Evolutionary conservation across 2,888 invertebrate species (phyloP), one percentile per base, ranked within the genome.

Genomic region (Stictocephala bisonia): DNA sequence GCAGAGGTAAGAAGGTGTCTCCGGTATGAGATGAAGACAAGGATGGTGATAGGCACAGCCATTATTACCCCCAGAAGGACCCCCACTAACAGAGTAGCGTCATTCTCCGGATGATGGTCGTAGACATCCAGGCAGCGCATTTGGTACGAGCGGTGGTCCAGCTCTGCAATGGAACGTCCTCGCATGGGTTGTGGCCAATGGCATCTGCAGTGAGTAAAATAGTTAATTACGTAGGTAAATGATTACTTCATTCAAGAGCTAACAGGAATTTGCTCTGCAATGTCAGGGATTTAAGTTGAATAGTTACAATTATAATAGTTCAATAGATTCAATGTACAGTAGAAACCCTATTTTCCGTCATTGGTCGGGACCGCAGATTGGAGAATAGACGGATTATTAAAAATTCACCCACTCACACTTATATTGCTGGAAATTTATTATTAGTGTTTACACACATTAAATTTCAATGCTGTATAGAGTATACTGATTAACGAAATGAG

Each of bases 51-150:
- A 0, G 93, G 92, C 2, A 93, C 88, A 0, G 91, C 90, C 11
- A 93, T 81, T 0, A 92, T 85, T 0, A 91, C 85, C 50, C 91
- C 91, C 0, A 94, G 86, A 15, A 93, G 85, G 26, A 93, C 74
- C 22, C 72, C 77, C 90, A 94, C 85, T 24, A 94, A 85, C 27
- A 93, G 85, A 3, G 88, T 86, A 0, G 90, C 92, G 78, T 93
- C 92, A 31, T 84, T 86, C 81, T 91, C 90, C 0, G 93, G 91
- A 56, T 87, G 84, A 64, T 89, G 86, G 0, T 88, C 89, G 79
- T 89, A 88, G 3, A 85, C 81, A 84, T 92, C 92, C 15, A 90
- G 83, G 78, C 93, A 93, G 4, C 91, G 84, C 86, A 93, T 87
- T 31, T 86, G 84, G 27, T 86, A 86, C 66, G 89, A 86, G 0